Percentiles rank a stretch among this genome's conserved stretches.
These are phyloP conservation scores for Brotula barbata DNA, from an alignment of 2,797 vertebrate species.

Conservation along the genomic window DNA sequence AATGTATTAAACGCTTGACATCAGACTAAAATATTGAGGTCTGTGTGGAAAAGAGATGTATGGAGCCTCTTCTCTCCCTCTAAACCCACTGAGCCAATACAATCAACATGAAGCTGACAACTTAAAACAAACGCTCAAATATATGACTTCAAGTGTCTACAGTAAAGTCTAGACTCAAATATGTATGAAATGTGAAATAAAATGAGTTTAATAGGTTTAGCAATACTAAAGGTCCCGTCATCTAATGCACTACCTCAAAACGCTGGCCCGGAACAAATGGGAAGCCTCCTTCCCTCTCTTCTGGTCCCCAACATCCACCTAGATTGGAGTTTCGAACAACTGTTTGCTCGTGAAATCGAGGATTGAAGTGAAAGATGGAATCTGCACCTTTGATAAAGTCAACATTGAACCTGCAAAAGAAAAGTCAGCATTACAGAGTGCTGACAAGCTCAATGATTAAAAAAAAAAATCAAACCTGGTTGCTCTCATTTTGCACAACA, in stretches of 20 bases:
- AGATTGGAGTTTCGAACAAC: conserved; percentile 86
- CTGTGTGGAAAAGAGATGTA: no score
- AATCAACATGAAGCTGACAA: neutral
- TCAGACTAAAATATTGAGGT: no score
- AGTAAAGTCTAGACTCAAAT: neutral
- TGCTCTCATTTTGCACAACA: no score
- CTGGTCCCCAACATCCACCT: conserved; percentile 84
- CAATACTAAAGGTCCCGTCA: no score
- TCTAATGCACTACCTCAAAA: conserved; percentile 84
- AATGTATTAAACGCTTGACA: no score
- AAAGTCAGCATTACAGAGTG: neutral
- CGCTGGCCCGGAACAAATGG: conserved; percentile 85
- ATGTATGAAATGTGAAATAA: neutral
- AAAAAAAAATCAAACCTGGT: no score
- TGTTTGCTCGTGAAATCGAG: conserved; percentile 85
- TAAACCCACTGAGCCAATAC: neutral
- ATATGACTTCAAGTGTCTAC: neutral
- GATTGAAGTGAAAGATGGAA: conserved; percentile 92
- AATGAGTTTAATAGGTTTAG: neutral
- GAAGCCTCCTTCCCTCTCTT: conserved; percentile 83
- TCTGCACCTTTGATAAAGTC: conserved; percentile 84
- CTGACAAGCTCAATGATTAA: neutral
- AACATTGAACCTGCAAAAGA: conserved; percentile 79
- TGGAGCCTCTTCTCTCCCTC: neutral
- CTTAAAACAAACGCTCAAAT: conserved; percentile 2